Base-by-base conservation (phyloP, 2,888 invertebrate species). In the Resseliella maxima region DNA sequence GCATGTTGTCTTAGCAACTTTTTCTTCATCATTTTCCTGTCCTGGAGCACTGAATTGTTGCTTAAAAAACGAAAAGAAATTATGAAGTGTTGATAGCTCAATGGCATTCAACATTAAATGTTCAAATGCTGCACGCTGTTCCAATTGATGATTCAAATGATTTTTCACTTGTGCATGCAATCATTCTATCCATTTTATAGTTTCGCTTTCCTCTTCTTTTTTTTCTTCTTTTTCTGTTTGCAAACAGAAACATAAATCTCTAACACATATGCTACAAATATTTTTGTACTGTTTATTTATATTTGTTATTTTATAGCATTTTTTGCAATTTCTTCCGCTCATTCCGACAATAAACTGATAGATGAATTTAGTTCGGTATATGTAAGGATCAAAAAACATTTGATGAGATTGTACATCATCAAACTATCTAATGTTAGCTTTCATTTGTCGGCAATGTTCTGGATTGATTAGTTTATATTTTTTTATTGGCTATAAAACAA, bases 41-140 rank as follows among this genome's bases (percentile, higher is more conserved):
- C 31, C 31, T 5, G 27, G 6, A 24, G 6, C 12, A 2, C 6
- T 72, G 10, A 24, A 24, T 31, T 15, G 31, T 35, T 18, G 72
- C 15, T 72, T 15, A 31, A 72, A 72, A 31, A 59, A n/a, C n/a
- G n/a, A n/a, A n/a, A n/a, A n/a, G n/a, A 41, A 41, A 41, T 15
- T 72, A 72, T 72, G 72, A 72, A 72, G 72, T 72, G 72, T 72
- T 72, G 72, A 72, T 72, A 18, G 12, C 3, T 72, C n/a, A n/a
- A 15, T 24, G 15, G 3, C 59, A 12, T 24, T 72, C 15, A 72
- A 72, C 31, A 10, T 59, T 59, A 0, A 59, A 59, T 24, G 59
- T 24, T 59, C 24, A 50, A 18, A 15, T 18, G 31, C 35, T 50
- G 46, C 46, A 50, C 59, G 15, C 15, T 35, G 12, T 31, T 31